phyloP scores from a whole-genome alignment of 2,113 vertebrate species.

The Sturnira hondurensis region DNA sequence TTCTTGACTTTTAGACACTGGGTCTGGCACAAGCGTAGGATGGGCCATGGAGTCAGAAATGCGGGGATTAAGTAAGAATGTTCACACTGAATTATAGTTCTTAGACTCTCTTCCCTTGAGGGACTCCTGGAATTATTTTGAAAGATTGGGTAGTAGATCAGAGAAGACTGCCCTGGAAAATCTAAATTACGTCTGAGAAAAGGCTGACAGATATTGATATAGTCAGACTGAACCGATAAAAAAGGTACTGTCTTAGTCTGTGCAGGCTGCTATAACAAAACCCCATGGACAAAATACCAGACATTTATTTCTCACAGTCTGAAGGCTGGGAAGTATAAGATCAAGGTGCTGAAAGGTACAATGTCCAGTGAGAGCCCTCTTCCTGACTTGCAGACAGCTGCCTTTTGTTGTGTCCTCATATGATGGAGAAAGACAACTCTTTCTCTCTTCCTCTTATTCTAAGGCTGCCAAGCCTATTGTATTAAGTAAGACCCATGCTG shows the following conservation, averaged over 20 bases:
- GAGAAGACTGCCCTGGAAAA: neutral
- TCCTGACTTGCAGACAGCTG: neutral
- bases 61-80: neutral
- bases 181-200: neutral
- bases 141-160: neutral
- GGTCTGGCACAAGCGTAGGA: neutral
- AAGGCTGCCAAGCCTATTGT: neutral
- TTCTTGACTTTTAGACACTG: neutral
- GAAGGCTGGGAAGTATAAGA: neutral
- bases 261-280: neutral
- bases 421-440: neutral
- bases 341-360: neutral
- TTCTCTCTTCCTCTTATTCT: neutral
- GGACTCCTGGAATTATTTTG: neutral
- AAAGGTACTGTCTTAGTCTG: neutral
- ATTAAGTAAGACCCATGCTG: neutral
- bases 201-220: neutral
- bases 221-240: neutral
- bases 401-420: neutral
- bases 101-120: neutral
- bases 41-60: neutral
- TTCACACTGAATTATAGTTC: neutral
- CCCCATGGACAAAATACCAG: neutral
- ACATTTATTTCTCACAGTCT: neutral
- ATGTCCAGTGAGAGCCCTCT: neutral